A percentile compares a stretch with the other conserved stretches of the same genome.
These are phyloP conservation scores for Micrasema minimum DNA, from an alignment of 1,140 invertebrate genomes.

Conservation along the genomic window DNA sequence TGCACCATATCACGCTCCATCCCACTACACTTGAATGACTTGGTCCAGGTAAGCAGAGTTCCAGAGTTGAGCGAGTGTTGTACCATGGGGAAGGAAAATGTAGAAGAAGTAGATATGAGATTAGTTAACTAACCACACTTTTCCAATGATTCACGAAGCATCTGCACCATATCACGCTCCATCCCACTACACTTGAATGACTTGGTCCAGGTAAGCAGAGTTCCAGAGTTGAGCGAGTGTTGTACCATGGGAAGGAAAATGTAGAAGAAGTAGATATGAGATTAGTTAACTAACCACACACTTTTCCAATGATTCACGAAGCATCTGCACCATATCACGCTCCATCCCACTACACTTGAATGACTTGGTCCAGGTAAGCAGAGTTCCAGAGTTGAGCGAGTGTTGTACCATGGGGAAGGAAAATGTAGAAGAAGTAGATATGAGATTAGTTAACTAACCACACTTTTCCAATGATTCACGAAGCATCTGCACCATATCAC, in stretches of 20 bases:
- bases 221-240: neutral
- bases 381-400: conserved; percentile 86
- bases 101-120: neutral
- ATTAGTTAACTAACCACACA: conserved; percentile 60
- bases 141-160: too few relatives aligned
- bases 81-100: neutral
- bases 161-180: too few relatives aligned
- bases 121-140: too few relatives aligned
- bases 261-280: neutral
- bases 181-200: neutral
- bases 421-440: conserved; percentile 99
- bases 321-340: conserved; percentile 85
- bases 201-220: neutral
- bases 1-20: too few relatives aligned
- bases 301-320: conserved; percentile 81
- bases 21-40: neutral
- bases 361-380: conserved; percentile 96
- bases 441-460: too few relatives aligned
- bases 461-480: conserved; percentile 78
- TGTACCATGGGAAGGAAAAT: neutral
- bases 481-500: conserved; percentile 88
- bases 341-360: conserved; percentile 89
- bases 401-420: conserved; percentile 94
- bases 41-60: neutral
- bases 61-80: neutral